Conservation (phyloP, 2,797 vertebrate species). For the Sebastes iracundus region DNA sequence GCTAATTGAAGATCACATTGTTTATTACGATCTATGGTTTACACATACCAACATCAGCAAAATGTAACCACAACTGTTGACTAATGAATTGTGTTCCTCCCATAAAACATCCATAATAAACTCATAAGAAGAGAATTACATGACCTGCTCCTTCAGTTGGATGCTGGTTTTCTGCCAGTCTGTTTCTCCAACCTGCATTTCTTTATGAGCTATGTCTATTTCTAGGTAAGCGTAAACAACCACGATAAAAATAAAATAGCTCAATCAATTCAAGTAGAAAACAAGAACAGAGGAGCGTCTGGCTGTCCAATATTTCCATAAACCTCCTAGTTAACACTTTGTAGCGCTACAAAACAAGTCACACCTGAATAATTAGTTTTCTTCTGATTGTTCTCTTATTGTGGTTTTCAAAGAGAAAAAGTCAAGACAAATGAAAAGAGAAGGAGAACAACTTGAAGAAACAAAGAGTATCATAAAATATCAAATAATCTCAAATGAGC, state of each 20-base stretch:
- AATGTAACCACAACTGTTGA: constrained; percentile 51
- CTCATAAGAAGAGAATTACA: constrained; percentile 19
- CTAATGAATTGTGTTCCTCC: constrained; percentile 47
- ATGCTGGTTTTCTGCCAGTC: constrained; percentile 13
- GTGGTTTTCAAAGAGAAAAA: neutral
- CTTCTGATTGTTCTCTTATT: neutral
- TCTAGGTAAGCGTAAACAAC: constrained; percentile 7
- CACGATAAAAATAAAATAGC: neutral
- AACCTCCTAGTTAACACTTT: neutral
- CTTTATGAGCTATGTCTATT: constrained; percentile 4
- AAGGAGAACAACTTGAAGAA: neutral
- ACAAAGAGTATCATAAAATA: neutral
- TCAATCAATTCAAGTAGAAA: neutral
- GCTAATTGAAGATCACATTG: constrained; percentile 63
- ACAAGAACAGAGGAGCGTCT: neutral
- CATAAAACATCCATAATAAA: constrained; percentile 41
- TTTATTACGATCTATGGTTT: constrained; percentile 48
- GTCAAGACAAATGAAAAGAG: neutral
- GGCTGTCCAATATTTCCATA: neutral
- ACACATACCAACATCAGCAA: constrained; percentile 51
- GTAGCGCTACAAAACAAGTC: neutral
- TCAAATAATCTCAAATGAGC: neutral
- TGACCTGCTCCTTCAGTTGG: neutral
- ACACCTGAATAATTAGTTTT: neutral
- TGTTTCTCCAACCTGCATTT: neutral